Evolutionary conservation across 2,113 vertebrate genomes (phyloP).

Genomic region (Cyanistes caeruleus): DNA sequence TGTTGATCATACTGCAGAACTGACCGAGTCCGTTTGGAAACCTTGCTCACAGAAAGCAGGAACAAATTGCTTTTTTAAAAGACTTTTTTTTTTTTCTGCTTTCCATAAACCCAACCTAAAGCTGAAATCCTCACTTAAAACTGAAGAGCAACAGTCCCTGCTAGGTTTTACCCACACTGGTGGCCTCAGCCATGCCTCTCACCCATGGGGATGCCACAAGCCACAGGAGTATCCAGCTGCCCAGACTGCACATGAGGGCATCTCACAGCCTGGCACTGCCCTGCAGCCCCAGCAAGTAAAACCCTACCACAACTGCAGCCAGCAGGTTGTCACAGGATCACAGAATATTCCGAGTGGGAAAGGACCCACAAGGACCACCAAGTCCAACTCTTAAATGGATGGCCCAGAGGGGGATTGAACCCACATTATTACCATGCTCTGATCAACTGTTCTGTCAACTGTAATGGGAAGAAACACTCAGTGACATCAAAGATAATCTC

Average conservation of each 20-base stretch:
- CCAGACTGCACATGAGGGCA: not conserved
- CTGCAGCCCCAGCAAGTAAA: constrained; percentile 18
- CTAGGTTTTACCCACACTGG: not conserved
- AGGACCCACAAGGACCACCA: not conserved
- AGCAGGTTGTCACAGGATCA: not conserved
- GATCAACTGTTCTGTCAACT: not conserved
- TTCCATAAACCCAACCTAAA: not conserved
- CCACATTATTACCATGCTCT: not conserved
- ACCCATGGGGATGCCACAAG: accelerated
- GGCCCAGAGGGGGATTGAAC: accelerated
- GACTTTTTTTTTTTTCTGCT: not conserved
- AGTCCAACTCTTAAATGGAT: not conserved
- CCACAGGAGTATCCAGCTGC: accelerated
- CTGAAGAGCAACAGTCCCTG: not conserved
- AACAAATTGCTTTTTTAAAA: constrained; percentile 19
- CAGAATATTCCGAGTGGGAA: not conserved
- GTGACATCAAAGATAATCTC: constrained; percentile 53
- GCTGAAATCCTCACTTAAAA: constrained; percentile 11
- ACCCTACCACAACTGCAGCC: not conserved
- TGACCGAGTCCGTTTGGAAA: not conserved
- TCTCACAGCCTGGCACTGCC: not conserved
- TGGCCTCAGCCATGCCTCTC: not conserved
- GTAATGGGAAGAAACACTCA: not conserved
- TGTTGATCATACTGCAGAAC: not conserved
- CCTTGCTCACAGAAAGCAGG: not conserved